A percentile compares a stretch with the other conserved stretches of the same genome.
phyloP scores from a whole-genome alignment of 1,140 invertebrate genomes.

The Meloidogyne chitwoodi region DNA sequence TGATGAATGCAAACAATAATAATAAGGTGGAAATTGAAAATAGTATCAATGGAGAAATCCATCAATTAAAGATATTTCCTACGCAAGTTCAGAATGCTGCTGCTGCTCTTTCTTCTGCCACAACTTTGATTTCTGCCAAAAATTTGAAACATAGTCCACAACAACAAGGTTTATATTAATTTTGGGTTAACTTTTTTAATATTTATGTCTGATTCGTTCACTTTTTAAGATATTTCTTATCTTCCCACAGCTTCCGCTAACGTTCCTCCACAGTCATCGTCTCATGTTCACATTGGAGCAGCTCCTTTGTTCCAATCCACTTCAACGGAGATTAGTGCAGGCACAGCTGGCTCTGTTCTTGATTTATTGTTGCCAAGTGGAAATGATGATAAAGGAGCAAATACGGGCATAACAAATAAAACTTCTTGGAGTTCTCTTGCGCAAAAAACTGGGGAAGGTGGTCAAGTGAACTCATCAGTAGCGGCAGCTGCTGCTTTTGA shows the following conservation, averaged over 20 bases:
- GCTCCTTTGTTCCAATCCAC: constrained; percentile 35
- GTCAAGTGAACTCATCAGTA: background rate
- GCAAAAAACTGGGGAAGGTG: constrained; percentile 11
- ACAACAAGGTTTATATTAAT: background rate
- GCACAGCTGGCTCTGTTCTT: constrained; percentile 38
- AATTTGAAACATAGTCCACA: background rate
- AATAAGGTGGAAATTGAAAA: constrained; percentile 4
- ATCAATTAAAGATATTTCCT: constrained; percentile 9
- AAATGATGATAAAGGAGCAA: background rate
- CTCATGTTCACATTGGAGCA: constrained; percentile 32
- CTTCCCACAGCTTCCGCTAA: background rate
- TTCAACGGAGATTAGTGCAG: constrained; percentile 19
- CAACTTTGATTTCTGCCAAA: background rate
- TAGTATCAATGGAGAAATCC: background rate
- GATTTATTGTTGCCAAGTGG: constrained; percentile 35
- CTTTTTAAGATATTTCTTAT: background rate
- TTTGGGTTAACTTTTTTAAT: background rate
- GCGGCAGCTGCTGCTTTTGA: constrained; percentile 29
- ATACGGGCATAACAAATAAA: constrained; percentile 28
- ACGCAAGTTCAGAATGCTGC: background rate
- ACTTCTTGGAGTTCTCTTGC: constrained; percentile 24
- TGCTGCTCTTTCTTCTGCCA: background rate
- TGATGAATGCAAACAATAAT: background rate
- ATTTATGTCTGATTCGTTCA: background rate
- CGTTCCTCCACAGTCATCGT: background rate